phyloP scores from a whole-genome alignment of 2,888 invertebrate species.

The Polyploca ridens region DNA sequence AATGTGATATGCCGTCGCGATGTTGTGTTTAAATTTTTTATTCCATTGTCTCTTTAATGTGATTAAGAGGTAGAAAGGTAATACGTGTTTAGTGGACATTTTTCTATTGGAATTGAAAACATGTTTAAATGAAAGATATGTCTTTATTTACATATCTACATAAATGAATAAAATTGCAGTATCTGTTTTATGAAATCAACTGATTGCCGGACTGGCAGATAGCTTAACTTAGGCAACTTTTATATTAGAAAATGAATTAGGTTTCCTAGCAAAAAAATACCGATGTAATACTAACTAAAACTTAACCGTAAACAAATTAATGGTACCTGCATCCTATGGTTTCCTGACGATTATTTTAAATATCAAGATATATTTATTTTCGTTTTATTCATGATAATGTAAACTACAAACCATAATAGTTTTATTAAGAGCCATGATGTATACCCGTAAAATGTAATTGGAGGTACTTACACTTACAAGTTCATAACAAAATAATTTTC shows the following conservation, averaged over 20 bases:
- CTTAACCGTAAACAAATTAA: too few species aligned
- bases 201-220: too few species aligned
- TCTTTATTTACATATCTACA: too few species aligned
- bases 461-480: not conserved
- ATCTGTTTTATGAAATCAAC: too few species aligned
- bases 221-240: too few species aligned
- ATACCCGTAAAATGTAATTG: not conserved
- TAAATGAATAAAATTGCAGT: too few species aligned
- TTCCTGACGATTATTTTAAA: too few species aligned
- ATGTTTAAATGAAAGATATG: not conserved
- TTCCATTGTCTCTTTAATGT: not conserved
- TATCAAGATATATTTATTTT: not conserved
- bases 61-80: not conserved
- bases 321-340: too few species aligned
- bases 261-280: too few species aligned
- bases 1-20: slow-evolving; percentile 32
- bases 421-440: not conserved
- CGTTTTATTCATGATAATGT: too few species aligned
- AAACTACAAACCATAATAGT: not conserved
- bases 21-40: slow-evolving; percentile 16
- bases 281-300: too few species aligned
- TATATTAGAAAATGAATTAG: too few species aligned
- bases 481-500: slow-evolving; percentile 1
- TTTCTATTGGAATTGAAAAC: not conserved
- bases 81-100: not conserved